Evolutionary conservation across 1,140 invertebrate species (phyloP).

Genomic region (Mylabris phalerata): DNA sequence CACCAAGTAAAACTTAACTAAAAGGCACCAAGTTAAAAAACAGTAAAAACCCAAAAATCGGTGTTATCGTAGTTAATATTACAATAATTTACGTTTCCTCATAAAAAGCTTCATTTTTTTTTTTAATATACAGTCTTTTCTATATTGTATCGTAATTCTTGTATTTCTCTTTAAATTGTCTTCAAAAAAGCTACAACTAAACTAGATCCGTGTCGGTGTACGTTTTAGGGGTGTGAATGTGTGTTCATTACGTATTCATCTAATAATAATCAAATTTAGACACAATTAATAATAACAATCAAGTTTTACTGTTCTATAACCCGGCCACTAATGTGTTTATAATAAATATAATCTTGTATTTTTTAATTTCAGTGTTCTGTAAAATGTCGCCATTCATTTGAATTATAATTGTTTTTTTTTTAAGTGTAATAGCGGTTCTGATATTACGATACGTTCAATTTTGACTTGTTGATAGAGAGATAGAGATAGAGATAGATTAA

Average conservation of each 20-base stretch:
- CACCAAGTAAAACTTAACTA: conserved; percentile 40
- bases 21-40: conserved; percentile 34
- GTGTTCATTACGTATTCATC: neutral
- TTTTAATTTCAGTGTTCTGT: too few relatives aligned
- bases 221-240: conserved; percentile 22
- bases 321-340: neutral
- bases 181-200: conserved; percentile 25
- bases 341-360: conserved; percentile 27
- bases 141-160: conserved; percentile 34
- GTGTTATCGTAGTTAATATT: conserved; percentile 2
- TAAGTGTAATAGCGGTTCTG: conserved; percentile 29
- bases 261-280: neutral
- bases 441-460: conserved; percentile 32
- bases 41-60: conserved; percentile 29
- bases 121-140: conserved; percentile 38
- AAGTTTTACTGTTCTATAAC: neutral
- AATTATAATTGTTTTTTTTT: conserved; percentile 15
- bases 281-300: neutral
- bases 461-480: conserved; percentile 11
- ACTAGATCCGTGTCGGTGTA: conserved; percentile 20
- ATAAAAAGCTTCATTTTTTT: neutral
- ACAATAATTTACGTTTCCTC: too few relatives aligned
- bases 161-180: too few relatives aligned
- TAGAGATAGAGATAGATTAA: conserved; percentile 1
- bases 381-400: too few relatives aligned